Evolutionary conservation across 2,797 vertebrate species (phyloP).

Genomic region (Cossypha heuglini): DNA sequence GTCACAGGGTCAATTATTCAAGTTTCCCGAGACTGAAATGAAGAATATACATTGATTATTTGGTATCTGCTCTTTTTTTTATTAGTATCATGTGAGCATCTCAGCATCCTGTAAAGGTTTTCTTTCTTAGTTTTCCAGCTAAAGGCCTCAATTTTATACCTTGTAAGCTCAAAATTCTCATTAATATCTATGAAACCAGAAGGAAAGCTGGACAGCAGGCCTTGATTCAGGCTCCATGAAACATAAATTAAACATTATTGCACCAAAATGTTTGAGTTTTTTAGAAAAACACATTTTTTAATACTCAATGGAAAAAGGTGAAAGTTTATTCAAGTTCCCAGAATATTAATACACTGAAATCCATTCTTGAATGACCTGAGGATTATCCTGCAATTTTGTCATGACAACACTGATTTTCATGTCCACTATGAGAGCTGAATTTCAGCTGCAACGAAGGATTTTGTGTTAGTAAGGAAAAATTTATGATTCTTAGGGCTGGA

Average conservation of each 20-base stretch:
- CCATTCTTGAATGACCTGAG: neutral
- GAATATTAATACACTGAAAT: neutral
- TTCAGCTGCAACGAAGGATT: neutral
- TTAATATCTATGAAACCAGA: neutral
- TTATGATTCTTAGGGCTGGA: neutral
- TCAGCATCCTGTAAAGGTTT: neutral
- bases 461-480: neutral
- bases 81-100: neutral
- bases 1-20: neutral
- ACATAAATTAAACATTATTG: neutral
- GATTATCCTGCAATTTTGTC: neutral
- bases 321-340: neutral
- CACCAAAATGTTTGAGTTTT: neutral
- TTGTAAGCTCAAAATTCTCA: neutral
- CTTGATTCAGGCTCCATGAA: neutral
- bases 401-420: neutral
- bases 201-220: neutral
- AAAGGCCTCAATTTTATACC: neutral
- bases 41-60: neutral
- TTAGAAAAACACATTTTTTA: neutral
- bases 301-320: neutral
- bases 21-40: neutral
- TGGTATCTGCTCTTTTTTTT: neutral
- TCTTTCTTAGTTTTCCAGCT: neutral
- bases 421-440: neutral